Evolutionary conservation across 2,888 invertebrate genomes (phyloP), one percentile per base, ranked within the genome.

Genomic region (Apotomis capreana): DNA sequence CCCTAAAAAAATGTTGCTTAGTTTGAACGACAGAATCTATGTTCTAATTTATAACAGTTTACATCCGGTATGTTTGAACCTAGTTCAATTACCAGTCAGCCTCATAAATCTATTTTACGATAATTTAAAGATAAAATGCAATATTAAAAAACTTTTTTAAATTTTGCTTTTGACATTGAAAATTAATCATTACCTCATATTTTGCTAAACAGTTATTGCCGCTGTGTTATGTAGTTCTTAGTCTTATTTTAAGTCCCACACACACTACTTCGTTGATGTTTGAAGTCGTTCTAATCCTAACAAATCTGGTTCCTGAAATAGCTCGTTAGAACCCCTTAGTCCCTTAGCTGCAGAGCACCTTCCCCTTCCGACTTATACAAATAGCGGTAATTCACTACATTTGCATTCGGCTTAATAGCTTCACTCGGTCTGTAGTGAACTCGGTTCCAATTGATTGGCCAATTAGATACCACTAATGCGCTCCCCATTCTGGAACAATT

Each of bases 371-470:
- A 60, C 58, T 70, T 71, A 67, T 76, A 81, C 79, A 80, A 82
- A 82, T 81, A 75, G 79, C 61, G 65, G 76, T 78, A 77, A 81
- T 84, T 81, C 78, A 74, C 78, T 80, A 84, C 81, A 80, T 84
- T 84, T 79, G 77, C 81, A 76, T 78, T 76, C 77, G 77, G 76
- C 80, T 83, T 89, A 89, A 89, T 88, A 86, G 84, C 80, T 79
- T 77, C 77, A 80, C 79, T 84, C 81, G 78, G 78, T 83, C 84
- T 80, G 81, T 81, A 83, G 78, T 77, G 81, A 81, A 80, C 77
- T 77, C 79, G 79, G 79, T 81, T 77, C 79, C 84, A 81, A 89
- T 90, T 88, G 89, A 91, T 91, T 87, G 84, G 87, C 89, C 85
- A 90, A 90, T 91, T 89, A 87, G 84, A 81, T 80, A 80, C 86